These are phyloP conservation scores for Elephas maximus DNA, from an alignment of 2,113 vertebrate species.

Conservation along the genomic window DNA sequence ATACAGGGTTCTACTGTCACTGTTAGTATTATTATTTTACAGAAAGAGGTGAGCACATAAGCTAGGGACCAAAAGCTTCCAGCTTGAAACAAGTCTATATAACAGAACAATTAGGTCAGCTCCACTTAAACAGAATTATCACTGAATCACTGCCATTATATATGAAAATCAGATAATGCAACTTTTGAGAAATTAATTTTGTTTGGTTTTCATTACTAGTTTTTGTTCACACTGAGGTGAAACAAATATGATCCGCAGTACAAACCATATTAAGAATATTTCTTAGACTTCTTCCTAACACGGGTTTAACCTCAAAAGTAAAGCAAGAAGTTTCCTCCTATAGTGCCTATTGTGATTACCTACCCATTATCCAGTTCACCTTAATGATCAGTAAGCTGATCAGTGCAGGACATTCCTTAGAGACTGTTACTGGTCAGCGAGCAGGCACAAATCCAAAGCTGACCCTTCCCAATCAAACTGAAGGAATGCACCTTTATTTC, in stretches of 20 bases:
- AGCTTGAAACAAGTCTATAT: not conserved
- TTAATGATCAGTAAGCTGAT: not conserved
- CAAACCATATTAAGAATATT: not conserved
- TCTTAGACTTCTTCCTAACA: not conserved
- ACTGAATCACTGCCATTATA: not conserved
- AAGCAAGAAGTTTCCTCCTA: not conserved
- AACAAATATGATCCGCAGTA: not conserved
- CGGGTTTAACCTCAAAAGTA: not conserved
- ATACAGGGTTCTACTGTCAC: not conserved
- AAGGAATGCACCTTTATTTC: not conserved
- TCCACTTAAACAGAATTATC: not conserved
- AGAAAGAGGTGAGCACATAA: constrained; percentile 1
- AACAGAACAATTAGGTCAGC: not conserved
- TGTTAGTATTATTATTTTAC: constrained; percentile 8
- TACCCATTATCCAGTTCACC: no score
- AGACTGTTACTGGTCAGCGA: not conserved
- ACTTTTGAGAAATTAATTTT: not conserved
- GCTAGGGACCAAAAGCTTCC: not conserved
- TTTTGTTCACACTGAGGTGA: constrained; percentile 39
- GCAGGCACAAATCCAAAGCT: not conserved
- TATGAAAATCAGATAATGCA: not conserved
- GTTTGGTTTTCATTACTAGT: not conserved
- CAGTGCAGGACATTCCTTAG: not conserved
- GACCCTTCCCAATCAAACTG: not conserved
- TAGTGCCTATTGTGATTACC: not conserved